Base-by-base conservation (phyloP, 2,113 vertebrate genomes). In the Lampris megalopsis region DNA sequence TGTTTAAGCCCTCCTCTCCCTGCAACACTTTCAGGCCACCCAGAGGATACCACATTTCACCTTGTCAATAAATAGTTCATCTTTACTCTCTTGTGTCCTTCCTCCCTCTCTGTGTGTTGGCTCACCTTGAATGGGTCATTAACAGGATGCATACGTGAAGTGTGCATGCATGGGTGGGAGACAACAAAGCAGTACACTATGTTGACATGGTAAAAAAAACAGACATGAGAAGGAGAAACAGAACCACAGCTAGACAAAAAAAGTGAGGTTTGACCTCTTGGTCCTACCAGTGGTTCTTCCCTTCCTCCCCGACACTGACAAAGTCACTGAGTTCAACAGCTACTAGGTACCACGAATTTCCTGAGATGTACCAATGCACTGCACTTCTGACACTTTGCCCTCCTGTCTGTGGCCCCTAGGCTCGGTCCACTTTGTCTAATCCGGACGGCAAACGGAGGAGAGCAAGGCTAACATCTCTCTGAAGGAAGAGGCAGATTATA, bases 401-500 rank as follows among this genome's bases (percentile, higher is more conserved):
- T 80, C 59, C 50, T 77, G 73, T 42, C 52, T 59, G 57, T 73
- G 74, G 77, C 91, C 84, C 86, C 60, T 65, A 62, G 82, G 85
- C 75, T 78, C 78, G 69, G 84, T 85, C 86, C 86, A 83, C 71
- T 81, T 72, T 79, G 77, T 88, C 89, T 91, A 86, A 87, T 88
- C 90, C 90, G 91, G 88, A 90, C 79, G 84, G 85, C 79, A 77
- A 85, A 77, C 64, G 13, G 80, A 86, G 86, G 84, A 89, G 86
- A 89, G 86, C 61, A 69, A 79, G 85, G 88, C 88, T 85, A 90
- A 92, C 86, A 86, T 87, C 86, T 88, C 88, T 92, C 89, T 73
- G 89, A 94, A 87, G 89, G 89, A 91, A 90, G 79, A 82, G 92
- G 91, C 89, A 83, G 88, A 93, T 92, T 95, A 94, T 93, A 95